Base-by-base conservation (phyloP, 2,888 invertebrate species). In the Ligdia adustata region DNA sequence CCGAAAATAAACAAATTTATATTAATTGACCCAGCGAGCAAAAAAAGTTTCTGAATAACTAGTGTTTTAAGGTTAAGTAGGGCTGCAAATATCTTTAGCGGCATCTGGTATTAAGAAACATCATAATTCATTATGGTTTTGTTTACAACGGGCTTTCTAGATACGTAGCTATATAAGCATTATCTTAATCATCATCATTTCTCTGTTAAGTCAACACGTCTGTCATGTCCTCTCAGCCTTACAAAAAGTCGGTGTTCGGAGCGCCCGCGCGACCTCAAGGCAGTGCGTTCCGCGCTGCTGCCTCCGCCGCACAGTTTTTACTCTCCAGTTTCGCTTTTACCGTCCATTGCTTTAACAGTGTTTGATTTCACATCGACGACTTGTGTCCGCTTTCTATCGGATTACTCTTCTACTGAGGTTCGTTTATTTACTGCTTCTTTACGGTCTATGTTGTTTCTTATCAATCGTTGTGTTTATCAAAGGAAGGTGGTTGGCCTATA, bases 201-300 rank as follows among this genome's bases (percentile, higher is more conserved):
- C n/a, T n/a, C n/a, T n/a, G n/a, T n/a, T n/a, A n/a, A n/a, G n/a
- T n/a, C 3, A 28, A 9, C 28, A 13, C 7, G 26, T 20, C 13
- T 20, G 15, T 35, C 31, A 18, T 47, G 40, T 31, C 31, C 47
- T 35, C 47, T 35, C 24, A 4, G 40, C 47, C 20, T 40, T 26
- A 41, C 18, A 9, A 15, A 7, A 9, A 27, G 3, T 22, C n/a
- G 28, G 14, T 28, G 27, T 35, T 13, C 3, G 7, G 22, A 35
- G 24, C 24, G 15, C 24, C 46, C 9, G 31, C 33, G 12, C 52
- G 51, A 50, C 40, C 34, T 60, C 62, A 67, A 68, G 68, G 55
- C 83, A 83, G 84, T 83, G 66, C 59, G 78, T 72, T 67, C 60
- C 76, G 75, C 70, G 73, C 69, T 66, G 73, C 57, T 63, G 77